Conservation (phyloP, 2,888 invertebrate species). For the Volucella inflata region DNA sequence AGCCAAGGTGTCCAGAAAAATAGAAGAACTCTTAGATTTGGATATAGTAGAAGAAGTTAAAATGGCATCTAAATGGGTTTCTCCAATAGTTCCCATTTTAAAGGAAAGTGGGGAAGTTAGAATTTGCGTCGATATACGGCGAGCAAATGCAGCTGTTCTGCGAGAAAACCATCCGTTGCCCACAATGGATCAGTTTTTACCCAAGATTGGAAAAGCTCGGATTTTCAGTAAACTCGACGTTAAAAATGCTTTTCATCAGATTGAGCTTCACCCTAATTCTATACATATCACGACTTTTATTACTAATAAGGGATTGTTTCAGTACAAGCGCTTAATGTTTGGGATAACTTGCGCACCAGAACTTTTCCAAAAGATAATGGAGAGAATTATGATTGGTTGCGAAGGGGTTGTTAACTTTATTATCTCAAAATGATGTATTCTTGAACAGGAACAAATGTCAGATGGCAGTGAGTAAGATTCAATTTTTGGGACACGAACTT, state of each 20-base stretch:
- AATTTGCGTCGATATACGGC: slow-evolving; percentile 52
- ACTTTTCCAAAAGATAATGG: slow-evolving; percentile 82
- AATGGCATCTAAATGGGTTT: slow-evolving; percentile 42
- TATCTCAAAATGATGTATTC: slow-evolving; percentile 30
- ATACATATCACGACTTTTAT: slow-evolving; percentile 80
- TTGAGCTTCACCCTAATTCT: slow-evolving; percentile 78
- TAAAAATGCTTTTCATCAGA: slow-evolving; percentile 81
- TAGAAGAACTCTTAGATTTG: slow-evolving; percentile 43
- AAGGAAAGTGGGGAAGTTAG: slow-evolving; percentile 43
- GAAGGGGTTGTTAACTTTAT: slow-evolving; percentile 79
- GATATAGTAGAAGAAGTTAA: slow-evolving; percentile 40
- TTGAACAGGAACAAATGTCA: slow-evolving; percentile 39
- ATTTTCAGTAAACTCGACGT: slow-evolving; percentile 79
- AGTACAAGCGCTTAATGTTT: slow-evolving; percentile 82
- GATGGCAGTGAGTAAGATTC: slow-evolving; percentile 58
- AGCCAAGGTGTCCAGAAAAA: slow-evolving; percentile 39
- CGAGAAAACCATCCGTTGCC: slow-evolving; percentile 56
- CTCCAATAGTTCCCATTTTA: slow-evolving; percentile 41
- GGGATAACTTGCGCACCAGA: slow-evolving; percentile 83
- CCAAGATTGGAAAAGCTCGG: slow-evolving; percentile 57
- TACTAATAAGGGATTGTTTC: slow-evolving; percentile 79
- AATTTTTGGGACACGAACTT: slow-evolving; percentile 79
- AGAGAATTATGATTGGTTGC: slow-evolving; percentile 79
- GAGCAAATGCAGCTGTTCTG: slow-evolving; percentile 54
- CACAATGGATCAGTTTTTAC: slow-evolving; percentile 52